phyloP scores from a whole-genome alignment of 1,140 invertebrate species.

The Pseudoatta argentina region DNA sequence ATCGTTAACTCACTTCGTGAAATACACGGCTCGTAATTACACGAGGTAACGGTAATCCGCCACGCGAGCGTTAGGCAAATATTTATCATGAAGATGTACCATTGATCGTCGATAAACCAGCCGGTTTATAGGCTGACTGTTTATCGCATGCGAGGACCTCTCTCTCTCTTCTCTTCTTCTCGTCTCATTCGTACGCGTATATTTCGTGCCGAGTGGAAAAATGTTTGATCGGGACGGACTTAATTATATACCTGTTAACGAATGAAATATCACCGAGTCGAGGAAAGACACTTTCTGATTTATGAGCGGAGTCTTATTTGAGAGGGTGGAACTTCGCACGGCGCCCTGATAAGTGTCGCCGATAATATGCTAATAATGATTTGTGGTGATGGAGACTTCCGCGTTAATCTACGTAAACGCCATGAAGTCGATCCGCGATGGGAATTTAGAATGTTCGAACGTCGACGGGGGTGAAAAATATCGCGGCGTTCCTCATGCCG shows the following conservation, averaged over 20 bases:
- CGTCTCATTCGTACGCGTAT: constrained; percentile 22
- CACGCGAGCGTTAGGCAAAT: constrained; percentile 36
- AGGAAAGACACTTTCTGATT: constrained; percentile 79
- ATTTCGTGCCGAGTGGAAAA: constrained; percentile 60
- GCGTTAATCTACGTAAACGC: constrained; percentile 79
- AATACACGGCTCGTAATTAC: constrained; percentile 29
- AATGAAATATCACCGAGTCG: constrained; percentile 78
- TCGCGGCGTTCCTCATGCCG: neutral
- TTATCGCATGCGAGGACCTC: neutral
- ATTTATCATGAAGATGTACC: constrained; percentile 49
- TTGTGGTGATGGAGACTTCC: constrained; percentile 78
- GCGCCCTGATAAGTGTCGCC: constrained; percentile 78
- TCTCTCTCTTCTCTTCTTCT: neutral
- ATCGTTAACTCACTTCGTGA: neutral
- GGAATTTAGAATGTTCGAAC: constrained; percentile 67
- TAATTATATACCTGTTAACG: constrained; percentile 80
- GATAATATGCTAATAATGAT: constrained; percentile 84
- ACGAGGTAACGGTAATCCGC: constrained; percentile 31
- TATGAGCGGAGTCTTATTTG: constrained; percentile 74
- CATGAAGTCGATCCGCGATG: constrained; percentile 68
- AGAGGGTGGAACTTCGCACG: constrained; percentile 59
- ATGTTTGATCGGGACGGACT: constrained; percentile 65
- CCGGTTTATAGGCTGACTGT: constrained; percentile 7
- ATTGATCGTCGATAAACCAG: constrained; percentile 33
- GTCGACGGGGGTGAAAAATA: constrained; percentile 51